phyloP scores from a whole-genome alignment of 2,113 vertebrate genomes.

The Cololabis saira region DNA sequence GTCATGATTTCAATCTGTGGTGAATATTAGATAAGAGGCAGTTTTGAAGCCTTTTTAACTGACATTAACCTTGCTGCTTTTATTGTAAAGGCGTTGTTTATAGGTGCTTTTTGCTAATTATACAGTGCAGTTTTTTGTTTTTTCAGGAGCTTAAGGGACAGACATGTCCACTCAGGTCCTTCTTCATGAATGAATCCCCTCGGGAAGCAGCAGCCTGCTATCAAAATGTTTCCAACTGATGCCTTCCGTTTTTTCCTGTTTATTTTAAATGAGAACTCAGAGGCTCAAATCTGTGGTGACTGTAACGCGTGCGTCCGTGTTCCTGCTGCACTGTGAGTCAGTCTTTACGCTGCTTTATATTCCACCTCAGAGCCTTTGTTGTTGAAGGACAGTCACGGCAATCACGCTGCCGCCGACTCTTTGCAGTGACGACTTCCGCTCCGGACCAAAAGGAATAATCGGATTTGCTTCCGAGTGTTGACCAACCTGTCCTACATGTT shows the following conservation, averaged over 20 bases:
- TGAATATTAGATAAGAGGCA: too few relatives aligned
- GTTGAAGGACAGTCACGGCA: constrained; percentile 41
- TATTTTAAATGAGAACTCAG: constrained; percentile 1
- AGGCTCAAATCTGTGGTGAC: not conserved
- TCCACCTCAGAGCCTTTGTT: constrained; percentile 17
- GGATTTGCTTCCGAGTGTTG: constrained; percentile 32
- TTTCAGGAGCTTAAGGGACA: not conserved
- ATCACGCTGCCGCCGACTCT: constrained; percentile 26
- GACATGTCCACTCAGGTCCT: constrained; percentile 16
- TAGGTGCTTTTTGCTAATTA: too few relatives aligned
- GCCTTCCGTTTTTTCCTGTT: constrained; percentile 5
- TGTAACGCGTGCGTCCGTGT: constrained; percentile 20
- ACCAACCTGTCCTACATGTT: constrained; percentile 21
- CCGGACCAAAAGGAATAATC: constrained; percentile 41
- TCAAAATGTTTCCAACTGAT: constrained; percentile 4
- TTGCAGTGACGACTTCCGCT: constrained; percentile 38
- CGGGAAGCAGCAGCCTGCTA: too few relatives aligned
- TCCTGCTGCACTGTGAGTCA: constrained; percentile 15
- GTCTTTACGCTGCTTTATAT: constrained; percentile 27
- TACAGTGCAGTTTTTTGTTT: too few relatives aligned
- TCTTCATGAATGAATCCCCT: constrained; percentile 11
- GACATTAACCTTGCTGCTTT: too few relatives aligned
- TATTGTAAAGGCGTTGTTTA: too few relatives aligned
- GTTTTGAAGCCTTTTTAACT: too few relatives aligned
- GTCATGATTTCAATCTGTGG: too few relatives aligned